phyloP scores from a whole-genome alignment of 2,888 invertebrate genomes.

The Eilema sororculum region DNA sequence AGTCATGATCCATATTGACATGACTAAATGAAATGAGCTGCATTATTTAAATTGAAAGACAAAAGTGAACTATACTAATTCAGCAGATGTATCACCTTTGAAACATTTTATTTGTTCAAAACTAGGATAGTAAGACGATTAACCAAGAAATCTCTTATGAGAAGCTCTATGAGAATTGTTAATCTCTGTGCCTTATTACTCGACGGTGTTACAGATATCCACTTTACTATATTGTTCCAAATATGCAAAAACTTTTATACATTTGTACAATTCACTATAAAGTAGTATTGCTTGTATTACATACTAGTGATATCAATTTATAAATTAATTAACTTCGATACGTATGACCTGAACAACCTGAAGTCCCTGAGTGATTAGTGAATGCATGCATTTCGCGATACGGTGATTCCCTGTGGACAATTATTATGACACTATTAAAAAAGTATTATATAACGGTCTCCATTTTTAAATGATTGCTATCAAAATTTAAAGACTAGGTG shows the following conservation, averaged over 20 bases:
- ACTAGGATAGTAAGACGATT: not conserved
- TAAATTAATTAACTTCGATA: conserved; percentile 77
- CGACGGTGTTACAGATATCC: conserved; percentile 61
- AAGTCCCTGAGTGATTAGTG: conserved; percentile 79
- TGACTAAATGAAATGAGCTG: not conserved
- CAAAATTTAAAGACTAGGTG: not conserved
- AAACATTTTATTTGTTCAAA: not conserved
- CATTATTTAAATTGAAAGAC: not conserved
- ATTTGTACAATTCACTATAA: conserved; percentile 73
- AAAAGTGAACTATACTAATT: not conserved
- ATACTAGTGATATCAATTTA: conserved; percentile 80
- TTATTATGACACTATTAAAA: not conserved
- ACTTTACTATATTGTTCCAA: conserved; percentile 54
- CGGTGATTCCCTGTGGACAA: conserved; percentile 76
- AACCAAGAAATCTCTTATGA: too few relatives aligned
- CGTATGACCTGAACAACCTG: conserved; percentile 81
- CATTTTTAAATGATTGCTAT: too few relatives aligned
- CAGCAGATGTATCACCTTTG: not conserved
- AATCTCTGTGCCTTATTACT: conserved; percentile 27
- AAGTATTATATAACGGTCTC: too few relatives aligned
- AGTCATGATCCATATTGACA: too few relatives aligned
- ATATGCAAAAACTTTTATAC: conserved; percentile 71
- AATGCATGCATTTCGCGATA: conserved; percentile 79
- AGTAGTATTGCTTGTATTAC: conserved; percentile 83
- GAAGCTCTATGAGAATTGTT: too few relatives aligned